Evolutionary conservation across 2,797 vertebrate genomes (phyloP).

Genomic region (Botia almorhae): DNA sequence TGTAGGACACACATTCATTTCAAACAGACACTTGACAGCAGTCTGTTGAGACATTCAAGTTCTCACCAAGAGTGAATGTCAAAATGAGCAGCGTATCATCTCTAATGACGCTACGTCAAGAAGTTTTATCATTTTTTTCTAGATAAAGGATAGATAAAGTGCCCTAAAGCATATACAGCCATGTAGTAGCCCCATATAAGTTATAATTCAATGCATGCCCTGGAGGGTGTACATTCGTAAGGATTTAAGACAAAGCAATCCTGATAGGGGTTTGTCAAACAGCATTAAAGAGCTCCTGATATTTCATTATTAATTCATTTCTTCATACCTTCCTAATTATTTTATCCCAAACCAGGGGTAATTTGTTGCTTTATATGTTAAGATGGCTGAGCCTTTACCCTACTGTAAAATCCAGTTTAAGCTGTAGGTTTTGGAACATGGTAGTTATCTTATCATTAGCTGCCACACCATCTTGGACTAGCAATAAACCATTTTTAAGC

Average conservation of each 20-base stretch:
- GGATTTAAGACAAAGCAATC: constrained; percentile 18
- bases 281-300: background rate
- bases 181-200: constrained; percentile 30
- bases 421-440: no score
- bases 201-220: constrained; percentile 39
- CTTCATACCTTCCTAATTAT: background rate
- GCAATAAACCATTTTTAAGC: background rate
- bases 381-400: background rate
- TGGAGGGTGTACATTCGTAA: constrained; percentile 18
- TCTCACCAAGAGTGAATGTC: constrained; percentile 29
- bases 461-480: background rate
- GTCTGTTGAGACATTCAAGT: constrained; percentile 50
- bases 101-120: constrained; percentile 52
- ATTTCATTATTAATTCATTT: background rate
- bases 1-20: constrained; percentile 42
- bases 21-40: constrained; percentile 41
- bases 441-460: background rate
- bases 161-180: constrained; percentile 37
- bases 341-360: background rate
- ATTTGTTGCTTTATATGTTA: background rate
- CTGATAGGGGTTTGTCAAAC: constrained; percentile 41
- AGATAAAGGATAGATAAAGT: constrained; percentile 42
- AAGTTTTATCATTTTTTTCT: constrained; percentile 56
- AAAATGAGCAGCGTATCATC: constrained; percentile 52
- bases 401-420: background rate